Base-by-base conservation (phyloP, 2,797 vertebrate species). In the Echiichthys vipera region DNA sequence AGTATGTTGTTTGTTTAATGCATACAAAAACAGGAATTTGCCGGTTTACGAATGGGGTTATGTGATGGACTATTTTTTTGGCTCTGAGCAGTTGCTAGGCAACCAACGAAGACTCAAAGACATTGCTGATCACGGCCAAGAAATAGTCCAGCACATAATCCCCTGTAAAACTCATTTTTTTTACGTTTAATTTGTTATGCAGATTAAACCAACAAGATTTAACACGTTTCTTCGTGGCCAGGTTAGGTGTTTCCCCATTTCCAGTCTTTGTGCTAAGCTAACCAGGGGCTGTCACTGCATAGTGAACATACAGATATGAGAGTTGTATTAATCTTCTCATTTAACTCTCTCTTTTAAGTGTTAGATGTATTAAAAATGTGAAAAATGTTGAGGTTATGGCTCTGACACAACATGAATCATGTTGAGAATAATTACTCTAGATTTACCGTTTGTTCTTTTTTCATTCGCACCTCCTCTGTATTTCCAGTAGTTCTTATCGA, bases 391-490 rank as follows among this genome's bases (percentile, higher is more conserved):
- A 76, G 74, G 76, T 47, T 69, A 47, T 69, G 46, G 14, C 65
- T 80, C 65, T 54, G 72, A 69, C 65, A 46, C 59, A 25, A 78
- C 59, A 64, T 79, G 69, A 64, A 62, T 20, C 66, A 63, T 65
- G 54, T 71, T 76, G 53, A 74, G 37, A 76, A 43, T 79, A 74
- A 83, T 82, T 59, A 62, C 30, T 66, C 29, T 47, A 27, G 50
- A 55, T 77, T 77, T 34, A 30, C 1, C 8, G 0, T 64, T 79
- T 62, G 10, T 65, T 80, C 10, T 45, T 25, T 66, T 56, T 50
- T 83, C 72, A 54, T 42, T 81, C 43, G 49, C 78, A 53, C 76
- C 64, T 27, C 69, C 47, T 39, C 32, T 65, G 24, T 65, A 24
- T 83, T 78, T 53, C 25, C 18, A 50, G 50, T 49, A 25, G 20